Conservation (phyloP, 2,113 vertebrate species). For the Ictalurus furcatus region DNA sequence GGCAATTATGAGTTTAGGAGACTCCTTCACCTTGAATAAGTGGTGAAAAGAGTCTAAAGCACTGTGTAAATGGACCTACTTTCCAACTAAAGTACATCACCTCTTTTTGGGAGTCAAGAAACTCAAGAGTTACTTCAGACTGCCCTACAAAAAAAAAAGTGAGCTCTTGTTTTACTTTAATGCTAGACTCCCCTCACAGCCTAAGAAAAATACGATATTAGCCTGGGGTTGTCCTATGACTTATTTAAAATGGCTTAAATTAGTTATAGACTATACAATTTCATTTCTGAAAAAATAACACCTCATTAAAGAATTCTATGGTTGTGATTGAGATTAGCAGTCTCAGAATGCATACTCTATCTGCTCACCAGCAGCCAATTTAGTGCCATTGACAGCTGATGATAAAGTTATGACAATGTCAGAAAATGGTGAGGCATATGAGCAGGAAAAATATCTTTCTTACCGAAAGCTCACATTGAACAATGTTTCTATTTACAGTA, state of each 20-base stretch:
- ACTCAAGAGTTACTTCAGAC: background rate
- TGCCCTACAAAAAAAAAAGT: background rate
- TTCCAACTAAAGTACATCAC: background rate
- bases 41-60: background rate
- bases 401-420: background rate
- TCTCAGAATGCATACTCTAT: background rate
- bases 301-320: constrained; percentile 40
- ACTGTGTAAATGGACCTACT: background rate
- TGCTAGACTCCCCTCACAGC: constrained; percentile 30
- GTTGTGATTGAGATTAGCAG: background rate
- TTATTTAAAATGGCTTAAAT: constrained; percentile 65
- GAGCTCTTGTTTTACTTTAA: constrained; percentile 55
- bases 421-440: background rate
- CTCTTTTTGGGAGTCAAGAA: background rate
- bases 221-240: constrained; percentile 66
- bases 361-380: background rate
- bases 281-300: constrained; percentile 57
- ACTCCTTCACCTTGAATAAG: background rate
- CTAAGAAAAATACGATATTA: constrained; percentile 41
- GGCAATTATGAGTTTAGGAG: background rate
- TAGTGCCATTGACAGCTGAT: background rate
- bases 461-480: background rate
- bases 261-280: background rate
- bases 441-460: background rate
- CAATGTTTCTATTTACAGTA: background rate